These are phyloP conservation scores for Propithecus coquereli DNA, from an alignment of 2,113 vertebrate genomes.

Conservation along the genomic window DNA sequence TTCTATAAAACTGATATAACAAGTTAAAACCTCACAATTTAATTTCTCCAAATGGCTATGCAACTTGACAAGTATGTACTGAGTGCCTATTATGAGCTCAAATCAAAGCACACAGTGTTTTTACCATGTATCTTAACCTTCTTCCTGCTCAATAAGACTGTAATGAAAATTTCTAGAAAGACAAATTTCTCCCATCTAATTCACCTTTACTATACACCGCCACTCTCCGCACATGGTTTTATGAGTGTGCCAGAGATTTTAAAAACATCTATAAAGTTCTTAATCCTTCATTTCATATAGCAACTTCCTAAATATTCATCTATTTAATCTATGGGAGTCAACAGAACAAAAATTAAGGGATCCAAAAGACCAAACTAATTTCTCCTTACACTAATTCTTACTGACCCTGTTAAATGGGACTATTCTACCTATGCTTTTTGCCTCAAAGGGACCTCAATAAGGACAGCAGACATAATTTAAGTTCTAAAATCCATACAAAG, in stretches of 20 bases:
- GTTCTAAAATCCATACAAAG: constrained; percentile 14
- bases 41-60: constrained; percentile 25
- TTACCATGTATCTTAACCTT: background rate
- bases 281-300: background rate
- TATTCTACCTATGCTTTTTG: background rate
- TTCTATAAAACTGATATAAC: constrained; percentile 55
- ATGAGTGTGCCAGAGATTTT: background rate
- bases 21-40: constrained; percentile 36
- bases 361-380: background rate
- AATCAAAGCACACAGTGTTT: constrained; percentile 27
- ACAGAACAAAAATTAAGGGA: constrained; percentile 13
- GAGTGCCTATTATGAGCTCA: constrained; percentile 28
- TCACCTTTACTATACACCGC: background rate
- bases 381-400: constrained; percentile 14
- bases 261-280: background rate
- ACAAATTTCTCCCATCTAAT: background rate
- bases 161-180: constrained; percentile 33
- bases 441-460: background rate
- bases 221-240: background rate
- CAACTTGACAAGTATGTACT: constrained; percentile 35
- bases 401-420: background rate
- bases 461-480: background rate
- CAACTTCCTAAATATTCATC: constrained; percentile 6
- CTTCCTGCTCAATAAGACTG: background rate
- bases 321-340: background rate